phyloP scores from a whole-genome alignment of 2,888 invertebrate species.

The Ellobium chinense region DNA sequence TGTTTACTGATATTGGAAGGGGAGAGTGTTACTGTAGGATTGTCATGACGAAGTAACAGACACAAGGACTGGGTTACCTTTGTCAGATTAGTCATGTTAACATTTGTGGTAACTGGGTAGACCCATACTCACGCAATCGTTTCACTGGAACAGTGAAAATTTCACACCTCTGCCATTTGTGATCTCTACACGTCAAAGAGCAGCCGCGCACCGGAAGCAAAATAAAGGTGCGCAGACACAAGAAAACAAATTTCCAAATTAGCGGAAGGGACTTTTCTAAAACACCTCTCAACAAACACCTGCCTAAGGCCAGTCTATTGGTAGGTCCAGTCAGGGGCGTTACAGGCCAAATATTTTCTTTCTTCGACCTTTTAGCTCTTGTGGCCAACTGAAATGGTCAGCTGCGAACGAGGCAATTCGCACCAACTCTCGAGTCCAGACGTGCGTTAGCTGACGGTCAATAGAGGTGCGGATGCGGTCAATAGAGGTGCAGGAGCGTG shows the following conservation, averaged over 20 bases:
- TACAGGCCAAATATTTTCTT: background rate
- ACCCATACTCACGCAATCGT: too few relatives aligned
- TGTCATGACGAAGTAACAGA: too few relatives aligned
- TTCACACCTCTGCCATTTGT: too few relatives aligned
- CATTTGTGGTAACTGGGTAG: too few relatives aligned
- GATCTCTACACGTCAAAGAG: too few relatives aligned
- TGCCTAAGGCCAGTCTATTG: background rate
- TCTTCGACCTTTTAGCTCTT: background rate
- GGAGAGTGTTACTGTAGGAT: too few relatives aligned
- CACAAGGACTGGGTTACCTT: too few relatives aligned
- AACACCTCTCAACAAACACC: background rate
- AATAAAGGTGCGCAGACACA: background rate
- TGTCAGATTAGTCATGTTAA: too few relatives aligned
- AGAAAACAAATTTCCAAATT: background rate
- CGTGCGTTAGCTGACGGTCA: background rate
- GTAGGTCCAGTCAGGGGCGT: background rate
- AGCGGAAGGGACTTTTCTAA: background rate
- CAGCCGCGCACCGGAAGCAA: background rate
- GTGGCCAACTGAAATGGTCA: background rate
- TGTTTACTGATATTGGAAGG: too few relatives aligned
- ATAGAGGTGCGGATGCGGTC: background rate
- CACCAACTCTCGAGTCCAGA: background rate
- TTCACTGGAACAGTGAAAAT: too few relatives aligned
- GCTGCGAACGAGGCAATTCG: background rate
- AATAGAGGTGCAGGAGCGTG: background rate